Evolutionary conservation across 2,888 invertebrate species (phyloP), one percentile per base, ranked within the genome.

Genomic region (Odontomyia ornata): DNA sequence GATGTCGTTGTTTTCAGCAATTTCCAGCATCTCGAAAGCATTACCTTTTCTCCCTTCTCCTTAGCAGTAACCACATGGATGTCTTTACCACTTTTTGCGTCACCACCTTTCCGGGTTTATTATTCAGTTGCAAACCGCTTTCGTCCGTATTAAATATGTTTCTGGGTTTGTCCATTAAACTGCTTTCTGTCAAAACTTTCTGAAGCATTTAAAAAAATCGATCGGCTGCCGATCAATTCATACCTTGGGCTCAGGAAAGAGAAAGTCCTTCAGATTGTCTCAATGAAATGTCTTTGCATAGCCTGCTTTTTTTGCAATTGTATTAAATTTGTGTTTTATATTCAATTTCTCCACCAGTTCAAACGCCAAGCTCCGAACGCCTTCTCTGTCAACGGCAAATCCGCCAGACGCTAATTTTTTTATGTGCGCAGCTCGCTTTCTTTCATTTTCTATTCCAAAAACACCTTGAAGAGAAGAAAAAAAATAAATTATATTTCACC

Each of bases 31-130:
- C 13, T 56, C 64, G 18, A 52, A 15, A 21, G 30, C 21, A 80
- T 83, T 85, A 77, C 83, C 3, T 83, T 84, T 80, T 85, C 83
- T 4, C 75, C 62, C 77, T 80, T 82, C 80, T 82, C 81, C 21
- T 75, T 77, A 15, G 82, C 81, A 76, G 82, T 82, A n/a, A n/a
- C n/a, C n/a, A n/a, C n/a, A n/a, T n/a, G 36, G 21, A 83, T 60
- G 5, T 73, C 77, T 56, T 76, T 56, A 72, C 82, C 81, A 64
- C 79, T 9, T 36, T 36, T 36, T 36, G 36, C 36, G 36, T 36
- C 36, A 36, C 3, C 36, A 5, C 9, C 9, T 36, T 36, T 36
- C 36, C 36, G 36, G 36, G 36, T 36, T 36, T 69, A 77, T 80
- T 80, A 30, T 80, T 81, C 25, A 80, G 73, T 60, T 80, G 79